Percentiles rank a stretch among this genome's conserved stretches.
phyloP scores from a whole-genome alignment of 64 coral and sea anemone genomes.

The Stichodactyla mertensii region DNA sequence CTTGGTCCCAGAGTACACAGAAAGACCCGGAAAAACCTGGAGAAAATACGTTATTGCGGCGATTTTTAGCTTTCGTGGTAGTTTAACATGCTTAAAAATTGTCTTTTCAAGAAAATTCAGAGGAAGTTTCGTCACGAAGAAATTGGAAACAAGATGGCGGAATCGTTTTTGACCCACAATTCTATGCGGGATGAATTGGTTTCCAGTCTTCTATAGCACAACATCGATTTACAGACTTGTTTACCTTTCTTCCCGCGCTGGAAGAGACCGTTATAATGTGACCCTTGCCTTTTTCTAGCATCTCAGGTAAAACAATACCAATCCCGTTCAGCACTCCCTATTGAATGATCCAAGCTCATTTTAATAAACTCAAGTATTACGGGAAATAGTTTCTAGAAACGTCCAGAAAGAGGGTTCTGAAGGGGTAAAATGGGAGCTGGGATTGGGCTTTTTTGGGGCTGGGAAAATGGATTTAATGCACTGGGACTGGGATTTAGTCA shows the following conservation, averaged over 20 bases:
- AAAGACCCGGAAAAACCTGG: conserved; percentile 67
- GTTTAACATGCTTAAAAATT: too few relatives aligned
- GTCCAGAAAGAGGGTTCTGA: too few relatives aligned
- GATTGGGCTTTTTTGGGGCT: too few relatives aligned
- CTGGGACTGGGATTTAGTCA: too few relatives aligned
- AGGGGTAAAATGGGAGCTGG: too few relatives aligned
- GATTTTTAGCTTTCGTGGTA: neutral
- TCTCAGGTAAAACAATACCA: conserved; percentile 70
- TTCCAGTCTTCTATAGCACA: neutral
- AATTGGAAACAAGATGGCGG: neutral
- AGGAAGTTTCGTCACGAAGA: too few relatives aligned
- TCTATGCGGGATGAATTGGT: too few relatives aligned
- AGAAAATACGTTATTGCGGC: neutral
- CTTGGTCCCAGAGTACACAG: conserved; percentile 84
- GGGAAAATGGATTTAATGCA: too few relatives aligned
- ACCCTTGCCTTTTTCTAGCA: conserved; percentile 76
- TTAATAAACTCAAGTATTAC: neutral
- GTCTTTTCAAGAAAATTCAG: too few relatives aligned
- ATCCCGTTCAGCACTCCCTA: conserved; percentile 79
- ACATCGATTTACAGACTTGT: neutral
- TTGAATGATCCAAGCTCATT: neutral
- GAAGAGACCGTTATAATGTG: conserved; percentile 82
- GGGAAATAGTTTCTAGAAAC: too few relatives aligned
- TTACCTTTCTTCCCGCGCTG: conserved; percentile 81
- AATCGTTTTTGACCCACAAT: neutral